Conservation (phyloP, 2,797 vertebrate genomes). For the Takifugu ocellatus region DNA sequence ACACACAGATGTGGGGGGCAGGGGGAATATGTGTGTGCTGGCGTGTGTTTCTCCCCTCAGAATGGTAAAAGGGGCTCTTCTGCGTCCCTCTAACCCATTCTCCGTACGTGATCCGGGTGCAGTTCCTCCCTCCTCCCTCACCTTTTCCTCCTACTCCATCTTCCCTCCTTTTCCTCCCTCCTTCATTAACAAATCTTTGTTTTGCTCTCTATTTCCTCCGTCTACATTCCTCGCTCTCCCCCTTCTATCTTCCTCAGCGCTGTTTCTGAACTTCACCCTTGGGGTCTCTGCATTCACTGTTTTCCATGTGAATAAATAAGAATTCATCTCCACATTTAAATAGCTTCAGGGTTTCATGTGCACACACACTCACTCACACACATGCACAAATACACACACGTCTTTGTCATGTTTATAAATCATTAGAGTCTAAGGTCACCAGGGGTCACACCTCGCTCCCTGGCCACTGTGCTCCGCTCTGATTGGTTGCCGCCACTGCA, state of each 20-base stretch:
- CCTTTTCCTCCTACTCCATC: constrained; percentile 11
- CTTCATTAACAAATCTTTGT: constrained; percentile 23
- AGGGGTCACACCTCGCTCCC: constrained; percentile 57
- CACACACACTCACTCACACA: constrained; percentile 27
- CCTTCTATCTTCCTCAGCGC: constrained; percentile 8
- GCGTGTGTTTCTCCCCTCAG: constrained; percentile 13
- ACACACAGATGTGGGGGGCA: constrained; percentile 60
- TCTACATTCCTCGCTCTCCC: constrained; percentile 29
- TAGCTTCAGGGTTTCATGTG: constrained; percentile 53
- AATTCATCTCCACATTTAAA: constrained; percentile 71
- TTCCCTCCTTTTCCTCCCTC: constrained; percentile 7
- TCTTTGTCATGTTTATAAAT: constrained; percentile 65
- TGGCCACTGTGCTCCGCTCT: constrained; percentile 55
- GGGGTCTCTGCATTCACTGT: constrained; percentile 58
- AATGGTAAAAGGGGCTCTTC: constrained; percentile 63
- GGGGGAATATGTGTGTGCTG: constrained; percentile 29
- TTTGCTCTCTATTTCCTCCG: constrained; percentile 24
- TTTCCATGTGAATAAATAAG: constrained; percentile 69
- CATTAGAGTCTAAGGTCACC: constrained; percentile 68
- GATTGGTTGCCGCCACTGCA: constrained; percentile 69
- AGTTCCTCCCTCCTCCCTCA: constrained; percentile 27
- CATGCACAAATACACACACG: constrained; percentile 21
- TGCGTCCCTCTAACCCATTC: constrained; percentile 60
- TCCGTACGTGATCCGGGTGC: constrained; percentile 53
- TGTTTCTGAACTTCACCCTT: constrained; percentile 68